Base-by-base conservation (phyloP, 2,113 vertebrate species). In the Mobula hypostoma region DNA sequence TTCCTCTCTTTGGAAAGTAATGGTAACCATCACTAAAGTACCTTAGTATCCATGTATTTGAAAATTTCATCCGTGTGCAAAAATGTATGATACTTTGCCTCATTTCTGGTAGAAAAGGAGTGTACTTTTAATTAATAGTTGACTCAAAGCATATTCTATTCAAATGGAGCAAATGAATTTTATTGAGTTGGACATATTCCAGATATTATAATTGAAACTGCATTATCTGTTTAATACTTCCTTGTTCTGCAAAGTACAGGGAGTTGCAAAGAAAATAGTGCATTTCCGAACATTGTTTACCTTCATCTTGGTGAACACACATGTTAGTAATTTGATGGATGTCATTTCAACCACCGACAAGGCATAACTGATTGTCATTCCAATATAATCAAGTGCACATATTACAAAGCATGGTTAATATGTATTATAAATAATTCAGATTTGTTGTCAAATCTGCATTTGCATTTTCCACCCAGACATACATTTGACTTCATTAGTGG, bases 371-470 rank as follows among this genome's bases (percentile, higher is more conserved):
- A 74, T 93, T 93, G 91, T 24, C 29, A 36, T 74, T 0, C 48
- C 70, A 74, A 27, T 93, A 74, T 93, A 74, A 74, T 72, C 68
- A 74, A 74, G 91, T 93, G 68, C 19, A 76, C 70, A 24, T 17
- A 29, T 93, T 74, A 76, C 68, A 74, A 93, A 93, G 68, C 68
- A 93, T 93, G 24, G 24, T 93, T 93, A 93, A 74, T 74, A 74
- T 56, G 40, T 27, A 93, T 93, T 24, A 29, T 93, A 93, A 68
- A 76, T 93, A 74, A 48, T 24, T 27, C 36, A 74, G 68, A 93
- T 56, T 56, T 24, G 68, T 93, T 48, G 70, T 70, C 91, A 72
- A 93, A 93, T 56, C 21, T 93, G 14, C 70, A 56, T 93, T 93
- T 93, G 40, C 24, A 74, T 93, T 93, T 29, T 76, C 40, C 91